These are phyloP conservation scores for Netelia melanura DNA, from an alignment of 2,888 invertebrate genomes.

Conservation along the genomic window DNA sequence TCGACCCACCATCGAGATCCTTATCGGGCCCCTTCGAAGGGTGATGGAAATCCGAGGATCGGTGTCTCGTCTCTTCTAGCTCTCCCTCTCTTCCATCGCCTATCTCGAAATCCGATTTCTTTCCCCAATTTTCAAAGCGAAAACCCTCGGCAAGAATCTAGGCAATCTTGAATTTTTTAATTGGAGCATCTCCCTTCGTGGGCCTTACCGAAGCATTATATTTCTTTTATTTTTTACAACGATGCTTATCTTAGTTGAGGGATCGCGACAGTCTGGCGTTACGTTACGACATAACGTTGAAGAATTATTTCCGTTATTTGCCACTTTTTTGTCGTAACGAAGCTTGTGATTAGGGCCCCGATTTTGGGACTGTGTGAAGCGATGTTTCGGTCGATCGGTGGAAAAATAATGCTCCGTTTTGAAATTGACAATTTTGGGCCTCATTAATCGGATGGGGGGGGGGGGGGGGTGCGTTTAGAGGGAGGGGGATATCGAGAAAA, in stretches of 20 bases:
- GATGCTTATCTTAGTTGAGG: conserved; percentile 28
- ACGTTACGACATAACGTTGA: conserved; percentile 17
- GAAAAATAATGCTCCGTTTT: neutral
- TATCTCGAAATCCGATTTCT: conserved; percentile 36
- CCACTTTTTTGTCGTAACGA: conserved; percentile 8
- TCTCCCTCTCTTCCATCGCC: neutral
- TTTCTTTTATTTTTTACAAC: neutral
- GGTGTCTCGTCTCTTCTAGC: conserved; percentile 63
- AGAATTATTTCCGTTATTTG: conserved; percentile 9
- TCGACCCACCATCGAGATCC: conserved; percentile 67
- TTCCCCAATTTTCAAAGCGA: conserved; percentile 32
- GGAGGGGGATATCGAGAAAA: conserved; percentile 35
- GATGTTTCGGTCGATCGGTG: neutral
- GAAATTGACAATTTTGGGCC: conserved; percentile 5
- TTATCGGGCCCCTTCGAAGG: conserved; percentile 69
- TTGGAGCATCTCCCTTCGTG: conserved; percentile 39
- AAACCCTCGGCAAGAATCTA: conserved; percentile 15
- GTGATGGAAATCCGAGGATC: conserved; percentile 71
- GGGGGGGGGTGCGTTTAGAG: neutral
- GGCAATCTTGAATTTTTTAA: conserved; percentile 46
- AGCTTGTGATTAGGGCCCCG: conserved; percentile 20
- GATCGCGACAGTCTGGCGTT: conserved; percentile 23
- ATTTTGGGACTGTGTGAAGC: neutral
- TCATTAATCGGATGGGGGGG: neutral
- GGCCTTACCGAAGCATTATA: neutral